A percentile compares a stretch with the other conserved stretches of the same genome.
phyloP scores from a whole-genome alignment of 1,140 invertebrate species.

The Stenopsyche tienmushanensis region DNA sequence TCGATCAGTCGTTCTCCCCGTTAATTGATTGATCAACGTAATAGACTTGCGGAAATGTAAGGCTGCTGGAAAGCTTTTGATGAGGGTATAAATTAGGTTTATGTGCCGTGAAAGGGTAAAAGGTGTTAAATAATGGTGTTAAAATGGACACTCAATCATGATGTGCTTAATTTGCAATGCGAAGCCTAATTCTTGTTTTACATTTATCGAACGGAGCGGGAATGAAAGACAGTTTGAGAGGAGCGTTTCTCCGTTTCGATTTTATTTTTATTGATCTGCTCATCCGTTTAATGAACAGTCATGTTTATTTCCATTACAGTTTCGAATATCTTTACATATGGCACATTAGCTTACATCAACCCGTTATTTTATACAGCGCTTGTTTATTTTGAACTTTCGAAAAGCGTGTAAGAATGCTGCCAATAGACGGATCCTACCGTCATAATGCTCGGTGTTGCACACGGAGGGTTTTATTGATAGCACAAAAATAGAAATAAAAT shows the following conservation, averaged over 20 bases:
- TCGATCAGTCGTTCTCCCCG: too few species aligned
- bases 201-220: too few species aligned
- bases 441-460: not conserved
- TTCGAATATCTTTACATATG: not conserved
- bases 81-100: not conserved
- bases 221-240: too few species aligned
- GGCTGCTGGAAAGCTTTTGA: not conserved
- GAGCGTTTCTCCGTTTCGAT: not conserved
- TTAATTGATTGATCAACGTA: too few species aligned
- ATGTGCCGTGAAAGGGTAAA: not conserved
- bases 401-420: not conserved
- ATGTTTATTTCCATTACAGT: not conserved
- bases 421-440: not conserved
- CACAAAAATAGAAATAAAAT: too few species aligned
- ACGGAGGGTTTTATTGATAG: too few species aligned
- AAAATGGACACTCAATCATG: not conserved
- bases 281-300: not conserved
- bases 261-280: not conserved
- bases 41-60: too few species aligned
- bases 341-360: not conserved
- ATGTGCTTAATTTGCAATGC: too few species aligned
- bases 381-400: not conserved
- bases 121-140: not conserved
- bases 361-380: too few species aligned
- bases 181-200: too few species aligned